Evolutionary conservation across 1,140 invertebrate species (phyloP).

Genomic region (Drosophila micromelanica): DNA sequence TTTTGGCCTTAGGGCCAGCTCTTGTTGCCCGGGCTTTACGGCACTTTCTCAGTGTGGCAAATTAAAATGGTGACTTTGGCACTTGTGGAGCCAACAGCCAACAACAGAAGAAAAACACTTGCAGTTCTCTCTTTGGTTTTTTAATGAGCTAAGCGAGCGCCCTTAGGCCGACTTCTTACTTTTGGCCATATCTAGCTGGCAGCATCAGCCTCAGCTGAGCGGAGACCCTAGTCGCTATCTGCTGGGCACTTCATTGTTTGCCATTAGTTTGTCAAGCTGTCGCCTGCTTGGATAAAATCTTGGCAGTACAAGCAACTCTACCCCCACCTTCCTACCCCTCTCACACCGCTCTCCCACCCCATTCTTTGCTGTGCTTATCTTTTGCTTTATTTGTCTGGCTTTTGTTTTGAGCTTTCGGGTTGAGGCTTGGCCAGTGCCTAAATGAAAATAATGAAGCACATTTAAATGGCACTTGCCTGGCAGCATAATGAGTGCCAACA

Average conservation of each 20-base stretch:
- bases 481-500: slow-evolving; percentile 48
- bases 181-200: slow-evolving; percentile 16
- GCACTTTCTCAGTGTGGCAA: slow-evolving; percentile 48
- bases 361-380: slow-evolving; percentile 58
- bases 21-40: slow-evolving; percentile 20
- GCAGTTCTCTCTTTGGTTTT: slow-evolving; percentile 50
- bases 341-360: neutral
- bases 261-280: slow-evolving; percentile 77
- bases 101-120: slow-evolving; percentile 4
- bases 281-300: slow-evolving; percentile 37
- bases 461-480: slow-evolving; percentile 53
- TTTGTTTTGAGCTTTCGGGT: slow-evolving; percentile 31
- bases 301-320: neutral
- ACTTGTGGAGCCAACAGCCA: slow-evolving; percentile 60
- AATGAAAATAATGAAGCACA: slow-evolving; percentile 59
- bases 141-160: slow-evolving; percentile 74
- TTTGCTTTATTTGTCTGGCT: slow-evolving; percentile 68
- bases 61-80: slow-evolving; percentile 79
- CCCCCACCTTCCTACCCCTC: too few relatives aligned
- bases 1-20: slow-evolving; percentile 27
- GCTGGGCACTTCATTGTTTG: slow-evolving; percentile 38
- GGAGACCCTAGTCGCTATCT: slow-evolving; percentile 36
- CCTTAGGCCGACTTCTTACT: slow-evolving; percentile 20
- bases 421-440: slow-evolving; percentile 16
- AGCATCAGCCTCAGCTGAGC: slow-evolving; percentile 10